phyloP scores from a whole-genome alignment of 2,888 invertebrate species.

The Netelia inedita region DNA sequence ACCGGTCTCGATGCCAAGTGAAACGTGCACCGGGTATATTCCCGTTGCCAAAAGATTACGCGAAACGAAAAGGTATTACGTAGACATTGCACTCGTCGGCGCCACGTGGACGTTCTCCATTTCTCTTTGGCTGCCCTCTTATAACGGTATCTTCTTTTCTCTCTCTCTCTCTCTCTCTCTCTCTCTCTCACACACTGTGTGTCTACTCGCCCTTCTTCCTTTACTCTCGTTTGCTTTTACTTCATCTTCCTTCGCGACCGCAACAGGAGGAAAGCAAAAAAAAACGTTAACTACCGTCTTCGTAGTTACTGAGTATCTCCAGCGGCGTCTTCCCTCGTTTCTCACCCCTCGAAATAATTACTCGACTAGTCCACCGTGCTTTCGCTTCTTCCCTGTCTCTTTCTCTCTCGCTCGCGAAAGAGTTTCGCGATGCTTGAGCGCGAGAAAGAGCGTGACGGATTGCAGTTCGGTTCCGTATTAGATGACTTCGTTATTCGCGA shows the following conservation, averaged over 20 bases:
- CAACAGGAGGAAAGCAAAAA: slow-evolving; percentile 8
- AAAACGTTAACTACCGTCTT: slow-evolving; percentile 49
- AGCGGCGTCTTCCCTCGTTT: slow-evolving; percentile 40
- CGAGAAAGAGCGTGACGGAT: slow-evolving; percentile 40
- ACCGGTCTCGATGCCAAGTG: slow-evolving; percentile 54
- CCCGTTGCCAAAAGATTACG: slow-evolving; percentile 69
- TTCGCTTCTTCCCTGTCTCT: slow-evolving; percentile 27
- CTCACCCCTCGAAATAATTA: slow-evolving; percentile 56
- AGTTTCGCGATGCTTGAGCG: slow-evolving; percentile 10
- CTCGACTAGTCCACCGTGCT: slow-evolving; percentile 38
- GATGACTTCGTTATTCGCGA: slow-evolving; percentile 63
- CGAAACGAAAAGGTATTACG: slow-evolving; percentile 61
- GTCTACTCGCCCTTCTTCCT: neutral
- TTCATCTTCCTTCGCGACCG: slow-evolving; percentile 16
- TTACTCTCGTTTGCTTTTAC: neutral
- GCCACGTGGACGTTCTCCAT: slow-evolving; percentile 66
- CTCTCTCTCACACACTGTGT: slow-evolving; percentile 6
- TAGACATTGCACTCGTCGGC: slow-evolving; percentile 61
- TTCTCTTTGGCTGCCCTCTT: slow-evolving; percentile 1
- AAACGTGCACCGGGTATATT: slow-evolving; percentile 41
- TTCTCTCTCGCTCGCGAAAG: neutral
- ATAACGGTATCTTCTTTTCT: slow-evolving; percentile 11
- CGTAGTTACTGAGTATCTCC: slow-evolving; percentile 19
- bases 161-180: slow-evolving; percentile 23
- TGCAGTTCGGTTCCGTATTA: slow-evolving; percentile 55